A percentile compares a stretch with the other conserved stretches of the same genome.
These are phyloP conservation scores for Eulemur albifrons DNA, from an alignment of 2,797 vertebrate genomes.

Conservation along the genomic window DNA sequence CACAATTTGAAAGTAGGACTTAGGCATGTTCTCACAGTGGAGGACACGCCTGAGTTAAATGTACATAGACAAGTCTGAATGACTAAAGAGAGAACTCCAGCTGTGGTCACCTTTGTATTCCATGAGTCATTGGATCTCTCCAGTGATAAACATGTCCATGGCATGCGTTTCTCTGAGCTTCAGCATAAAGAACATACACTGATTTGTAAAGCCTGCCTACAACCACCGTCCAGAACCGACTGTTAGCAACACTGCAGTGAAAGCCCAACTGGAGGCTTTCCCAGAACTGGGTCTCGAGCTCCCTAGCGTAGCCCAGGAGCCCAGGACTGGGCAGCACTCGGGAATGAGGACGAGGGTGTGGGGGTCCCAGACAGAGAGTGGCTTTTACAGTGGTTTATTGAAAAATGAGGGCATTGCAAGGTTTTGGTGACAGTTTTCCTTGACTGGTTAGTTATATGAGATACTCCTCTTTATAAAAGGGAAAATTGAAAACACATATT, in stretches of 20 bases:
- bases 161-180: constrained; percentile 31
- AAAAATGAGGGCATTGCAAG: background rate
- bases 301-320: background rate
- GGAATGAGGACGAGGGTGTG: background rate
- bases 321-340: background rate
- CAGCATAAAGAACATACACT: constrained; percentile 18
- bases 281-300: background rate
- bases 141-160: background rate
- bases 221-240: constrained; percentile 35
- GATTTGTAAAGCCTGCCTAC: background rate
- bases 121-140: background rate
- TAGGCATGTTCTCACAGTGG: too few species aligned
- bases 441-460: background rate
- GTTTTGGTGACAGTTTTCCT: background rate
- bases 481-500: background rate
- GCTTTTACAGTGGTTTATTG: background rate
- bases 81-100: background rate
- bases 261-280: background rate
- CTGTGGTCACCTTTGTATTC: background rate
- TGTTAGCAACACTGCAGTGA: background rate
- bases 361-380: background rate
- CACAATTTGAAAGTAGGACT: background rate
- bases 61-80: background rate
- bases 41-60: background rate
- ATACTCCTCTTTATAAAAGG: background rate